Evolutionary conservation across 1,140 invertebrate species (phyloP), one percentile per base, ranked within the genome.

Genomic region (Lethocerus indicus): DNA sequence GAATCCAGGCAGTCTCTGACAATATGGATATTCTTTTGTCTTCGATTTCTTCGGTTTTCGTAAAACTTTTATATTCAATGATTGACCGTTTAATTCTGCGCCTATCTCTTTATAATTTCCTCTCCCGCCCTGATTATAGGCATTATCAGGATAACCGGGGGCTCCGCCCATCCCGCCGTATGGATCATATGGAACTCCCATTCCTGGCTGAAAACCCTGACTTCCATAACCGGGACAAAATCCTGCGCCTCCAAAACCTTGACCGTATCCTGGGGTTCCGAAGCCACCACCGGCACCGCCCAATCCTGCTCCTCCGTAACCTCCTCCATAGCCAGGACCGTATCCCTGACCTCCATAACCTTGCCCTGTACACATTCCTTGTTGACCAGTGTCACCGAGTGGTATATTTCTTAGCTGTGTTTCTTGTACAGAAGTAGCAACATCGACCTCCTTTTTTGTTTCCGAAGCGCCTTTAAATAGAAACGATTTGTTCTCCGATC

Each of bases 401-500:
- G n/a, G n/a, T n/a, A n/a, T n/a, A n/a, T n/a, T n/a, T n/a, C 5
- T 29, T 13, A 25, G 24, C 16, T 25, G 23, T n/a, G 16, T 46
- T n/a, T n/a, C 16, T 29, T 13, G 24, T 12, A 12, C 32, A 20
- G 16, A 35, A 28, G 5, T 16, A 28, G 12, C 29, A 25, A 20
- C 27, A 39, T 12, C 47, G 25, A n/a, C 47, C 28, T 4, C 20
- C 35, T 26, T 16, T 42, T 26, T 42, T 14, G 40, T 26, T 25
- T 50, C 49, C 12, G 49, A 43, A 9, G 37, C 21, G 0, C 63
- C 60, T 50, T 68, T 67, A 47, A 68, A 68, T 0, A 66, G 50
- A 47, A 64, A 68, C 0, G 61, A 58, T 51, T 64, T 63, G 23
- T 58, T 57, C 28, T 67, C 62, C 24, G 58, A 53, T 0, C 64